Percentiles rank a stretch among this genome's conserved stretches.
These are phyloP conservation scores for Epinotia demarniana DNA, from an alignment of 2,888 invertebrate genomes.

Conservation along the genomic window DNA sequence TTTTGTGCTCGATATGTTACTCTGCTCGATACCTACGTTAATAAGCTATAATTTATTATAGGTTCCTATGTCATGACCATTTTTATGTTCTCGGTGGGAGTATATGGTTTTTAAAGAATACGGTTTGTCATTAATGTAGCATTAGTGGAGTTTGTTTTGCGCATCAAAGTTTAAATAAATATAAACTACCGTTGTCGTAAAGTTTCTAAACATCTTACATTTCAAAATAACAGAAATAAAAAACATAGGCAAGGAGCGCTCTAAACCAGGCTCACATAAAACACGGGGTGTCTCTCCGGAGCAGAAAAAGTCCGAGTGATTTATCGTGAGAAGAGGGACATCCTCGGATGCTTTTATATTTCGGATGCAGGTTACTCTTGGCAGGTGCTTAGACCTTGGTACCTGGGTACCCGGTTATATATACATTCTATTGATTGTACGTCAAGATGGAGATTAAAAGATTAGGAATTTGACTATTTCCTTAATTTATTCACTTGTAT, in stretches of 20 bases:
- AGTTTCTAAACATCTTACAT: conserved; percentile 39
- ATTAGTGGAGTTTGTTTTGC: background rate
- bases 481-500: conserved; percentile 26
- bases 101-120: background rate
- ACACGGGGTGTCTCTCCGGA: conserved; percentile 67
- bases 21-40: too few relatives aligned
- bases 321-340: conserved; percentile 78
- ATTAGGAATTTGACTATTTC: conserved; percentile 19
- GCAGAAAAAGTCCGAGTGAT: conserved; percentile 72
- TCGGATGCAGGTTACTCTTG: conserved; percentile 60
- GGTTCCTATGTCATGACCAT: background rate
- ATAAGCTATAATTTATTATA: background rate
- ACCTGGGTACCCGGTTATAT: conserved; percentile 48
- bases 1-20: too few relatives aligned
- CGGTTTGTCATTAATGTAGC: background rate
- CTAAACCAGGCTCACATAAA: conserved; percentile 69
- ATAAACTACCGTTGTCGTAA: conserved; percentile 2
- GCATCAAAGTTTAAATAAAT: background rate
- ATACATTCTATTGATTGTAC: conserved; percentile 28
- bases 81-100: background rate
- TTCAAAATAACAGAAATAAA: conserved; percentile 48
- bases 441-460: conserved; percentile 18
- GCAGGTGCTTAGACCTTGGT: conserved; percentile 61
- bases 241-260: conserved; percentile 53
- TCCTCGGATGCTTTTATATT: conserved; percentile 67